phyloP scores from a whole-genome alignment of 2,113 vertebrate genomes.

The Oryzias celebensis region DNA sequence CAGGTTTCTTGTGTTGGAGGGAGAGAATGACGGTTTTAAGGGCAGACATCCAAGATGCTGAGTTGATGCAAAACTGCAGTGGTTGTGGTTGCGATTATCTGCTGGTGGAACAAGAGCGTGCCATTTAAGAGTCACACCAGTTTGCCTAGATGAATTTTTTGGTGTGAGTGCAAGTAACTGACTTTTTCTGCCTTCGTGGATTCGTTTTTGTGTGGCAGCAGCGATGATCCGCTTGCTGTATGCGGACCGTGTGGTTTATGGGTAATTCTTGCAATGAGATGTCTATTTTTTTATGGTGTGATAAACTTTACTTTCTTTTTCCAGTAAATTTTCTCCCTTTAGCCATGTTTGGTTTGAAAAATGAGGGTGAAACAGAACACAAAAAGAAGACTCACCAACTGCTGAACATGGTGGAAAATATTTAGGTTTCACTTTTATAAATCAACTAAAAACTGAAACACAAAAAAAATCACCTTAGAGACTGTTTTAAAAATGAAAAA shows the following conservation, averaged over 20 bases:
- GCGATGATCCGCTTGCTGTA: constrained; percentile 12
- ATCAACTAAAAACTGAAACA: no score
- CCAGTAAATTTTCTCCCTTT: neutral
- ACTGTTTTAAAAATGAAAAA: neutral
- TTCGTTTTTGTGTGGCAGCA: neutral
- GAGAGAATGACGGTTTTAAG: no score
- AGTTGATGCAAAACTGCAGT: constrained; percentile 5
- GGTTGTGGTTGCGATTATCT: constrained; percentile 11
- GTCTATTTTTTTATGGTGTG: neutral
- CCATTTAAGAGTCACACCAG: neutral
- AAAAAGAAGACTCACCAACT: neutral
- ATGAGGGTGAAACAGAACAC: neutral
- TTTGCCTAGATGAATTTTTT: constrained; percentile 1
- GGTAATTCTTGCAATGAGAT: neutral
- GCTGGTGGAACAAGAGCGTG: neutral
- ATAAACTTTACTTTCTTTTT: neutral
- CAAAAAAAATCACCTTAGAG: neutral
- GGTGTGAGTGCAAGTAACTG: constrained; percentile 6
- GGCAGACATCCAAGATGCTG: constrained; percentile 9
- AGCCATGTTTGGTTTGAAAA: neutral
- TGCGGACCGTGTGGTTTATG: constrained; percentile 30
- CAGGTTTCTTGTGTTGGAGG: no score
- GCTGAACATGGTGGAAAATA: no score
- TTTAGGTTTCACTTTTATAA: no score
- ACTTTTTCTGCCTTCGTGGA: neutral